phyloP scores from a whole-genome alignment of 2,797 vertebrate genomes.

The Esox masquinongy region DNA sequence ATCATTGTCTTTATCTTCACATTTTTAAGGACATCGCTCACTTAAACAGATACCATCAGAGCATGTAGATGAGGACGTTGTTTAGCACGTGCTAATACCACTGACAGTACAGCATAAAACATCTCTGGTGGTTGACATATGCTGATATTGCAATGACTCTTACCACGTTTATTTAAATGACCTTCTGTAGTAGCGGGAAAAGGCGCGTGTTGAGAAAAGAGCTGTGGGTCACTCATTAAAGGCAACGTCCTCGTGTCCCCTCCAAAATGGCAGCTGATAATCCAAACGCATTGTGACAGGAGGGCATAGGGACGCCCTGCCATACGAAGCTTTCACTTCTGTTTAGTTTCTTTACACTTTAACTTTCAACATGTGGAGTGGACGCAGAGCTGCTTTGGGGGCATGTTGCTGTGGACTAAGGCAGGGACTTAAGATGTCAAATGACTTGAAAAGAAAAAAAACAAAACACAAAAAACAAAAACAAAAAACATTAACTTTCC shows the following conservation, averaged over 20 bases:
- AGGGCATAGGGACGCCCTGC: constrained; percentile 27
- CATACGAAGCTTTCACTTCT: constrained; percentile 34
- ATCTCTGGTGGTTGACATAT: neutral
- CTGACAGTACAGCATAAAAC: neutral
- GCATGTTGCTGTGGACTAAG: neutral
- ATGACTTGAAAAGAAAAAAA: neutral
- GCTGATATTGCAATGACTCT: neutral
- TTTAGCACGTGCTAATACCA: neutral
- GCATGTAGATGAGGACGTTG: neutral
- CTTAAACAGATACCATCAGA: constrained; percentile 5
- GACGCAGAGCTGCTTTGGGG: neutral
- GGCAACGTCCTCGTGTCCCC: neutral
- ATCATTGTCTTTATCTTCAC: constrained; percentile 6
- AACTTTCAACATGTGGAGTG: constrained; percentile 14
- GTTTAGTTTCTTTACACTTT: constrained; percentile 13
- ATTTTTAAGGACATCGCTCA: constrained; percentile 5
- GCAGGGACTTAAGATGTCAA: neutral
- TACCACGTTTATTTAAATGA: constrained; percentile 10
- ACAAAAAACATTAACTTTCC: neutral
- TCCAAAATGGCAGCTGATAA: constrained; percentile 40
- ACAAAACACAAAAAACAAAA: neutral
- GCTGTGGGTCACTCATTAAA: constrained; percentile 19
- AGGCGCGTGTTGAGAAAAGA: neutral
- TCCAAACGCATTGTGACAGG: constrained; percentile 38
- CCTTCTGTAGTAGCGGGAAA: constrained; percentile 20